Evolutionary conservation across 2,888 invertebrate species (phyloP), one percentile per base, ranked within the genome.

Genomic region (Helobdella robusta): DNA sequence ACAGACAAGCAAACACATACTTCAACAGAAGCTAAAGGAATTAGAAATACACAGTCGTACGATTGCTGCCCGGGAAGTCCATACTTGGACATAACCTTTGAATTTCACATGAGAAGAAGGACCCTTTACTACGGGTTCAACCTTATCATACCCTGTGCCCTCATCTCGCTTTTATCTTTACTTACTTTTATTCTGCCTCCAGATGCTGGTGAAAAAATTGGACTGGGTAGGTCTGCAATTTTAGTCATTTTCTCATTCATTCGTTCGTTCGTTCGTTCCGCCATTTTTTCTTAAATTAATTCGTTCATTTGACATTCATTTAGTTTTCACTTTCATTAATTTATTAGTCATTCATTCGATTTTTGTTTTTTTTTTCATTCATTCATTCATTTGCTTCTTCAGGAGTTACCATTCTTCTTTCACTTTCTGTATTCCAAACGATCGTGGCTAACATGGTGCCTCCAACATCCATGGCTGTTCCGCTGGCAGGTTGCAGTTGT

Each of bases 21-120:
- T 25, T 11, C 36, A 18, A 67, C 68, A 70, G 69, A 65, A 15
- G 63, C 54, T n/a, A 66, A 68, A 1, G 70, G 67, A 18, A 54
- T 40, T 15, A 59, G 70, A 5, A 68, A 64, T 35, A 64, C 68
- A 30, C 59, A 60, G 30, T 64, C 34, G 30, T 72, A 72, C 59
- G 69, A 70, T 11, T 72, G 72, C 54, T 72, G 72, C 44, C 69
- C 70, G n/a, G 72, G 69, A 46, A 66, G 67, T 5, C 25, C 34
- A 3, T 72, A 72, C 66, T 69, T 71, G n/a, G 72, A 72, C 65
- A 70, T 72, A 61, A 72, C 71, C 15, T 72, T 70, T 66, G 70
- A 66, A 15, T 62, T 72, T n/a, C 69, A 70, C 63, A 70, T 72
- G 46, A 64, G 72, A 18, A 65, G 72, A 2, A 54, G 72, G 15